A percentile compares a stretch with the other conserved stretches of the same genome.
Evolutionary conservation across 1,140 invertebrate genomes (phyloP).

Genomic region (Cotesia glomerata): DNA sequence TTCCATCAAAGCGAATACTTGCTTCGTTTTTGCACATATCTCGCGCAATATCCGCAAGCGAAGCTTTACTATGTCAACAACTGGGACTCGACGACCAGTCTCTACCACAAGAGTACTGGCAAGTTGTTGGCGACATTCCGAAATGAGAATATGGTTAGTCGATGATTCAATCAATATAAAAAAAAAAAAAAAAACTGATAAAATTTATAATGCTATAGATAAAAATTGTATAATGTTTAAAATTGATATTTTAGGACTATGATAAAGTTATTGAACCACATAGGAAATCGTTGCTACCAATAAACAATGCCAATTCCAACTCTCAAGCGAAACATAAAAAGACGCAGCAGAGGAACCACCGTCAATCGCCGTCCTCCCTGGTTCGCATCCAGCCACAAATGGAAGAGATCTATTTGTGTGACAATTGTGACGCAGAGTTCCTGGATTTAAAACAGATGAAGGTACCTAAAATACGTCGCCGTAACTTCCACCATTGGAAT

Average conservation of each 20-base stretch:
- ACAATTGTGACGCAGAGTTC: slow-evolving; percentile 74
- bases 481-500: not conserved
- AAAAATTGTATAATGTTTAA: too few species aligned
- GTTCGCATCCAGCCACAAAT: slow-evolving; percentile 64
- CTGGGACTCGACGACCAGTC: slow-evolving; percentile 75
- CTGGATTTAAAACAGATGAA: slow-evolving; percentile 65
- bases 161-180: not conserved
- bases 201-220: not conserved
- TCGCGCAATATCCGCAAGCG: slow-evolving; percentile 70
- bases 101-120: slow-evolving; percentile 70
- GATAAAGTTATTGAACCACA: slow-evolving; percentile 53
- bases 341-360: slow-evolving; percentile 42
- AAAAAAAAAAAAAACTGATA: too few species aligned
- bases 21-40: slow-evolving; percentile 72
- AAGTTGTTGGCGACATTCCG: slow-evolving; percentile 76
- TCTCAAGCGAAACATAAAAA: slow-evolving; percentile 53
- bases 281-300: slow-evolving; percentile 50
- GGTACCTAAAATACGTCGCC: slow-evolving; percentile 49
- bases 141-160: slow-evolving; percentile 72
- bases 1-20: slow-evolving; percentile 76
- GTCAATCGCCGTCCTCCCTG: slow-evolving; percentile 41
- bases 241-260: slow-evolving; percentile 50
- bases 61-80: slow-evolving; percentile 74
- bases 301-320: slow-evolving; percentile 44
- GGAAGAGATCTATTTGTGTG: slow-evolving; percentile 75